Conservation (phyloP, 2,888 invertebrate genomes). For the Phlogophora meticulosa region DNA sequence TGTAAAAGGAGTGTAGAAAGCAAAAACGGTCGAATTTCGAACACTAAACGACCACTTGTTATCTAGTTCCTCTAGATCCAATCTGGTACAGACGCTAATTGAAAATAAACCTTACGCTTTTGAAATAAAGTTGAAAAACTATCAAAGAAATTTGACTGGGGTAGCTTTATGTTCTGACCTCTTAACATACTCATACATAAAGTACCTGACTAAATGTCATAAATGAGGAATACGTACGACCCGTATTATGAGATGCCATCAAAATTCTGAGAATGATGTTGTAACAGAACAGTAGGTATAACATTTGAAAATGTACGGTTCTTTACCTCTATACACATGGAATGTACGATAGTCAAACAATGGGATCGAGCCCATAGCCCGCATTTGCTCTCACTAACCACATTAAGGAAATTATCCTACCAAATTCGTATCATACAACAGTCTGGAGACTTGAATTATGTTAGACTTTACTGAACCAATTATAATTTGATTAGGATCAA, state of each 20-base stretch:
- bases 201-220: background rate
- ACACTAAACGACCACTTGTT: too few species aligned
- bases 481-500: constrained; percentile 14
- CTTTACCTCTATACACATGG: constrained; percentile 58
- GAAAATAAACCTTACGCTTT: too few species aligned
- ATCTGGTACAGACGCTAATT: too few species aligned
- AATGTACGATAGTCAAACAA: constrained; percentile 59
- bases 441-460: constrained; percentile 23
- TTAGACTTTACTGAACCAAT: constrained; percentile 27
- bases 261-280: constrained; percentile 20
- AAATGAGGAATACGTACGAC: constrained; percentile 11
- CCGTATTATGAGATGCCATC: constrained; percentile 16
- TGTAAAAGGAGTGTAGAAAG: too few species aligned
- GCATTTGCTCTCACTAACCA: constrained; percentile 44
- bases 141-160: too few species aligned
- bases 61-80: too few species aligned
- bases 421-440: constrained; percentile 35
- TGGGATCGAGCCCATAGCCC: constrained; percentile 48
- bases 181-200: too few species aligned
- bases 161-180: too few species aligned
- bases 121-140: too few species aligned
- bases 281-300: background rate
- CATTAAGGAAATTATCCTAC: constrained; percentile 52
- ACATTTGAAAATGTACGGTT: constrained; percentile 41
- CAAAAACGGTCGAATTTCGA: too few species aligned